Conservation (phyloP, 1,140 invertebrate species). For the Drosophila pruinosa region DNA sequence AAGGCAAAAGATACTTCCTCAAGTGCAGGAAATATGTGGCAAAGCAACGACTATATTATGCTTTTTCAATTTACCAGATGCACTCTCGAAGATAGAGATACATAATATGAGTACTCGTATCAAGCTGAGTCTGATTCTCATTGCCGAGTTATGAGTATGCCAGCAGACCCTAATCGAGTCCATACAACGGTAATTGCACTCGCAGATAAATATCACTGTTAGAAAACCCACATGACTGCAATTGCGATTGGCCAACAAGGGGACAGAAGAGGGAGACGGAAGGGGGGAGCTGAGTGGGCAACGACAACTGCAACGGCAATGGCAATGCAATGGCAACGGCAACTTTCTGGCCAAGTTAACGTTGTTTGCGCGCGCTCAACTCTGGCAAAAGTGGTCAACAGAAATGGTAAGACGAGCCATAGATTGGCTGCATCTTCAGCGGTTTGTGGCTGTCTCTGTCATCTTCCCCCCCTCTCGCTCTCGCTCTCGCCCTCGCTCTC, state of each 20-base stretch:
- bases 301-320: not conserved
- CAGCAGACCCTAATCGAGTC: conserved; percentile 74
- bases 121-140: conserved; percentile 40
- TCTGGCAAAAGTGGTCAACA: conserved; percentile 69
- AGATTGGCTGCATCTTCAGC: conserved; percentile 56
- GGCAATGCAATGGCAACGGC: conserved; percentile 19
- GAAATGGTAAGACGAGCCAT: conserved; percentile 69
- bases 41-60: not conserved
- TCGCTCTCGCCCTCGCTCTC: not conserved
- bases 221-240: conserved; percentile 71
- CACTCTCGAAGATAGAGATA: conserved; percentile 2
- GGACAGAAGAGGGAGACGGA: no score
- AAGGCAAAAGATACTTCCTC: not conserved
- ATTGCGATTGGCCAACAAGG: not conserved
- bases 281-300: not conserved
- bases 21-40: not conserved
- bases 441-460: not conserved
- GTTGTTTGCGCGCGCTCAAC: conserved; percentile 52
- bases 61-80: not conserved
- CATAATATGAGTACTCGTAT: conserved; percentile 27
- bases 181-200: conserved; percentile 78
- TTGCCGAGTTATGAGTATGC: conserved; percentile 66
- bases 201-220: conserved; percentile 76
- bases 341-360: conserved; percentile 60
- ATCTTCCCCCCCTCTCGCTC: not conserved